phyloP scores from a whole-genome alignment of 2,797 vertebrate genomes.

The Phrynocephalus guinanensis region DNA sequence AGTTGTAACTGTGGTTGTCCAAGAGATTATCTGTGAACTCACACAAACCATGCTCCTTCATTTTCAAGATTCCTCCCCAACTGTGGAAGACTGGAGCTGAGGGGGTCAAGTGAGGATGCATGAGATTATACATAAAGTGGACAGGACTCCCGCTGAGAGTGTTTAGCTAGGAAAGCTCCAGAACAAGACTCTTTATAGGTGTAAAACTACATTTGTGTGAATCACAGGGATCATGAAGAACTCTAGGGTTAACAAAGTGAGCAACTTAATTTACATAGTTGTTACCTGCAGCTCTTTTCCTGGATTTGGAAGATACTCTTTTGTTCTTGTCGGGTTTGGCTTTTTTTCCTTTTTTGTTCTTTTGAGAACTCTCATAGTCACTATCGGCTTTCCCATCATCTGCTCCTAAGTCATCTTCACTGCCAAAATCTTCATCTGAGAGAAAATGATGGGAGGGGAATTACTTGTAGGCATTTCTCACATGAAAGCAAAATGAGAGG shows the following conservation, averaged over 20 bases:
- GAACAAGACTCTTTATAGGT: too few relatives aligned
- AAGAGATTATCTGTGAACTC: too few relatives aligned
- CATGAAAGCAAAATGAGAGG: neutral
- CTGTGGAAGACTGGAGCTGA: too few relatives aligned
- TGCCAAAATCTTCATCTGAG: constrained; percentile 88
- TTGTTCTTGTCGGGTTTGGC: constrained; percentile 86
- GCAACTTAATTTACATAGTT: neutral
- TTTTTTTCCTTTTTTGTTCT: constrained; percentile 89
- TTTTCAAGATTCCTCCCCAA: too few relatives aligned
- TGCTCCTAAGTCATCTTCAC: constrained; percentile 87
- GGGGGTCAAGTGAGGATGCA: too few relatives aligned
- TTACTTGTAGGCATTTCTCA: neutral
- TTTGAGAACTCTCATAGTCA: constrained; percentile 84
- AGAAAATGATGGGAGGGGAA: neutral
- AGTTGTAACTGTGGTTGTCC: too few relatives aligned
- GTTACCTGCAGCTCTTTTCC: constrained; percentile 87
- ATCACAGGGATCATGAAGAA: neutral
- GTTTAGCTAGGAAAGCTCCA: neutral
- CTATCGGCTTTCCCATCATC: constrained; percentile 89
- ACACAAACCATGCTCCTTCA: too few relatives aligned
- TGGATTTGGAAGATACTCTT: constrained; percentile 82
- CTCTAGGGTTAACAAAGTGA: neutral
- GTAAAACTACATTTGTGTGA: neutral
- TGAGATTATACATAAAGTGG: too few relatives aligned
- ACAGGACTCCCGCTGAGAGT: too few relatives aligned